These are phyloP conservation scores for Asobara japonica DNA, from an alignment of 1,140 invertebrate species.

Conservation along the genomic window DNA sequence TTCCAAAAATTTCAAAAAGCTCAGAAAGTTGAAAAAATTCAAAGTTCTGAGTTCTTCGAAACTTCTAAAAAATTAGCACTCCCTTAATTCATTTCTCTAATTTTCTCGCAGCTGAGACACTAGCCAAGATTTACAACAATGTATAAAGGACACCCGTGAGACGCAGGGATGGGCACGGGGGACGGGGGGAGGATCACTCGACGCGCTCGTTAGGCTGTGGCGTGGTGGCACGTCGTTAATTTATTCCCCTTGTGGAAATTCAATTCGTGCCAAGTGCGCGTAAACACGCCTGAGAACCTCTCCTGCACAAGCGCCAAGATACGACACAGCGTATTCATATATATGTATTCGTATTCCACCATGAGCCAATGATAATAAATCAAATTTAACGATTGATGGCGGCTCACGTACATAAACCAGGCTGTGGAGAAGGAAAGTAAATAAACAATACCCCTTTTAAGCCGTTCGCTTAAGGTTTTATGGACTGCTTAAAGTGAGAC, in stretches of 20 bases:
- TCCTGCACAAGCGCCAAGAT: background rate
- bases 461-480: too few relatives aligned
- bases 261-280: constrained; percentile 25
- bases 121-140: background rate
- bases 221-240: constrained; percentile 17
- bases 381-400: background rate
- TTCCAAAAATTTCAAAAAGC: too few relatives aligned
- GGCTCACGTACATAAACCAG: background rate
- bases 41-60: too few relatives aligned
- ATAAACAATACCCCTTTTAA: too few relatives aligned
- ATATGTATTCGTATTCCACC: background rate
- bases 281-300: constrained; percentile 13
- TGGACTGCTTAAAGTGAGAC: too few relatives aligned
- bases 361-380: background rate
- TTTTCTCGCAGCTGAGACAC: background rate
- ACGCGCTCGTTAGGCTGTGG: constrained; percentile 16
- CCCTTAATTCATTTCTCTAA: background rate
- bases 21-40: too few relatives aligned
- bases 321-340: background rate
- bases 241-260: constrained; percentile 20
- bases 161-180: background rate
- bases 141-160: background rate
- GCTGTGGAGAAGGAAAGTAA: background rate
- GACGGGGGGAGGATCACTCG: constrained; percentile 4
- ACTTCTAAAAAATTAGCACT: background rate